Evolutionary conservation across 1,140 invertebrate genomes (phyloP).

Genomic region (Drosophila varians): DNA sequence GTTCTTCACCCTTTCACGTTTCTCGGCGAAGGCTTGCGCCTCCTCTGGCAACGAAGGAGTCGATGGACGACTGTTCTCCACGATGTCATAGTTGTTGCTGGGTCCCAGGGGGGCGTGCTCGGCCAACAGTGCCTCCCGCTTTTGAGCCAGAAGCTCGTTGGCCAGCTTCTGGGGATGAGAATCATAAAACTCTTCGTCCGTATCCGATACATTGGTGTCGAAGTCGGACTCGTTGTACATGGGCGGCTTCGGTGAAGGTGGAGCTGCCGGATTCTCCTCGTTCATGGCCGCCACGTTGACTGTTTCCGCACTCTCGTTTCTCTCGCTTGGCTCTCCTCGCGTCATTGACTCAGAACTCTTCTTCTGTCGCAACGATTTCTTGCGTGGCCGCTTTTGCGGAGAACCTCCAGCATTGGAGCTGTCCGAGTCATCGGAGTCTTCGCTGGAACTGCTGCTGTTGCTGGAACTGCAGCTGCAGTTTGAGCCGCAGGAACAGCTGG

Average conservation of each 20-base stretch:
- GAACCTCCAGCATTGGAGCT: conserved; percentile 46
- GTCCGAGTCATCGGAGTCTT: conserved; percentile 84
- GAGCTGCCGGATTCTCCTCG: conserved; percentile 39
- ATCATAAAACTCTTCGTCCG: conserved; percentile 94
- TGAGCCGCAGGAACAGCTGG: conserved; percentile 90
- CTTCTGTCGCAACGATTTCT: conserved; percentile 43
- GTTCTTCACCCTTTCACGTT: conserved; percentile 84
- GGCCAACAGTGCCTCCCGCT: conserved; percentile 88
- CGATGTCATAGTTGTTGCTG: conserved; percentile 86
- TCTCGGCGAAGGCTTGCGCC: conserved; percentile 77
- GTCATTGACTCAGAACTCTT: conserved; percentile 38
- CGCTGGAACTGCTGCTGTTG: conserved; percentile 88
- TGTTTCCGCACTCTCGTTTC: not conserved
- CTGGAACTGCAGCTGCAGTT: conserved; percentile 88
- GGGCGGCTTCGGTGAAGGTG: conserved; percentile 45
- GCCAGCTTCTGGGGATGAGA: conserved; percentile 89
- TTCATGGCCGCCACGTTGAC: conserved; percentile 5
- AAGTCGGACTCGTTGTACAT: conserved; percentile 89
- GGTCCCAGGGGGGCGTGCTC: conserved; percentile 86
- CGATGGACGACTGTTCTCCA: conserved; percentile 86
- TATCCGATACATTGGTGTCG: conserved; percentile 92
- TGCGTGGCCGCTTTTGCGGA: conserved; percentile 34
- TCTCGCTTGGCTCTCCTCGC: not conserved
- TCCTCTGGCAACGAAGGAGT: conserved; percentile 85
- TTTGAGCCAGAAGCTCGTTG: conserved; percentile 89